Base-by-base conservation (phyloP, 2,888 invertebrate genomes). In the Dicyrtoma fusca region DNA sequence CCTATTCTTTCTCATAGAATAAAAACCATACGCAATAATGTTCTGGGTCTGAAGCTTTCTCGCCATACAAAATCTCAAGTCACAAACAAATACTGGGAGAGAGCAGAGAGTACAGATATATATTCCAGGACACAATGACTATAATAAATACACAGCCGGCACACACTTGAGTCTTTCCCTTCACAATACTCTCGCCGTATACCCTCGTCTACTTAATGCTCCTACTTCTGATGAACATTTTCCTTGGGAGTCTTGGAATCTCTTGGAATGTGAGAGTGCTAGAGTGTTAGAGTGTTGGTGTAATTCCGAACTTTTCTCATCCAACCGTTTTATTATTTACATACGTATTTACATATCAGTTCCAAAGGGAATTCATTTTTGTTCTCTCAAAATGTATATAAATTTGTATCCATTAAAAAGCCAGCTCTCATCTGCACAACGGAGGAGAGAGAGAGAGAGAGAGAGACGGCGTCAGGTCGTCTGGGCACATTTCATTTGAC, bases 271-370 rank as follows among this genome's bases (percentile, higher is more conserved):
- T n/a, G n/a, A n/a, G n/a, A n/a, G n/a, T n/a, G n/a, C n/a, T n/a
- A n/a, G n/a, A n/a, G n/a, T n/a, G n/a, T n/a, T n/a, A n/a, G n/a
- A n/a, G n/a, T n/a, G n/a, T n/a, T n/a, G n/a, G n/a, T n/a, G n/a
- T n/a, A 53, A 53, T 21, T 53, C 19, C 21, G n/a, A 53, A 53
- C 53, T 53, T 53, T 53, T 53, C 53, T 53, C 53, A 53, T 53
- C 21, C 21, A 14, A 5, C 34, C 34, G 34, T 5, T 34, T 34
- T 34, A 34, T 34, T 34, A 34, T 34, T 34, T 34, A 34, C 34
- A 34, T 34, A 34, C 34, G 34, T 34, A 34, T 34, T 34, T 34
- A 34, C 34, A 34, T 34, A 34, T 34, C 34, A 34, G 34, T 8
- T 34, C 34, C 34, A 34, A 34, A 5, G 34, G 34, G 34, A 34